Percentiles rank a stretch among this genome's conserved stretches.
phyloP scores from a whole-genome alignment of 2,113 vertebrate species.

The Leptocoma aspasia region DNA sequence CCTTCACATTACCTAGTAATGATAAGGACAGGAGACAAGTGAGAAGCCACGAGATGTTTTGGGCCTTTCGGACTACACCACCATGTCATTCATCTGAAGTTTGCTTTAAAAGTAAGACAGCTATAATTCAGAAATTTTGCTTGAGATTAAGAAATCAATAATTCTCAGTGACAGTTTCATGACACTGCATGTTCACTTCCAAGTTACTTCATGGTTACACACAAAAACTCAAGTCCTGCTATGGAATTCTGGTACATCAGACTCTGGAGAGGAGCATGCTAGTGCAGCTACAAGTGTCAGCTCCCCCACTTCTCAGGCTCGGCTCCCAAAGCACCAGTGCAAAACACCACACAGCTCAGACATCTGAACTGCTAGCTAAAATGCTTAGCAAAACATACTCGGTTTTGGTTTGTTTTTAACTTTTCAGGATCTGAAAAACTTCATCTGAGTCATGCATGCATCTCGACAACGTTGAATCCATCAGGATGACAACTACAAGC shows the following conservation, averaged over 20 bases:
- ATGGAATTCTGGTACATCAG: not conserved
- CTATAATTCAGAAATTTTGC: not conserved
- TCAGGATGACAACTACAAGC: not conserved
- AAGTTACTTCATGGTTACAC: not conserved
- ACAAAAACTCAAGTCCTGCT: not conserved
- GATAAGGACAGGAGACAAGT: not conserved
- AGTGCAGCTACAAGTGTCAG: not conserved
- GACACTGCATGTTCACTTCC: not conserved
- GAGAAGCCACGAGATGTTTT: not conserved
- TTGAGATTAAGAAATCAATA: not conserved
- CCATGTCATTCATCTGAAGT: not conserved
- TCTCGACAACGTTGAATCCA: not conserved
- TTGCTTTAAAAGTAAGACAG: not conserved
- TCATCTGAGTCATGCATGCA: not conserved
- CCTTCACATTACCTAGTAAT: not conserved
- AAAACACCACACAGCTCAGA: not conserved
- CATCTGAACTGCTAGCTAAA: not conserved
- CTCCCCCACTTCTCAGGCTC: not conserved
- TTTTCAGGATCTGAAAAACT: not conserved
- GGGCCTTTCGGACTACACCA: not conserved
- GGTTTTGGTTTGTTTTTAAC: not conserved
- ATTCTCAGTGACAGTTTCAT: not conserved
- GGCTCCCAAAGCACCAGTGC: not conserved
- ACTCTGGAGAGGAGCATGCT: not conserved
- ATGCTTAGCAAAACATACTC: not conserved